These are phyloP conservation scores for Melanostoma mellinum DNA, from an alignment of 2,888 invertebrate genomes.

Conservation along the genomic window DNA sequence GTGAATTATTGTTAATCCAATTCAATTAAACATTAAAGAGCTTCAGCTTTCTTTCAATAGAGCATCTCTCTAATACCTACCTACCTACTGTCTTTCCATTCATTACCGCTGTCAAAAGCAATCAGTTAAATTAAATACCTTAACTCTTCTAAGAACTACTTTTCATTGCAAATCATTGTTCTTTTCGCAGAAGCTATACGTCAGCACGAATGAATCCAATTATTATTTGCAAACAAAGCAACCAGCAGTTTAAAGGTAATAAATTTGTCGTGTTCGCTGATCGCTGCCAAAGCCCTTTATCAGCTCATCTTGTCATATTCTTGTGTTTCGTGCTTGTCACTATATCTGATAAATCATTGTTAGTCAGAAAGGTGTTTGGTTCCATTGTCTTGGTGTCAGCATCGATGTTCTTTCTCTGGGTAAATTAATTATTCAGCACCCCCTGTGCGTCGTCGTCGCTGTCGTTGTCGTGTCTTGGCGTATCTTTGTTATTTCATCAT, in stretches of 20 bases:
- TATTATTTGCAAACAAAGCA: constrained; percentile 20
- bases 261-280: constrained; percentile 27
- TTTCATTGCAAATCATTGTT: constrained; percentile 16
- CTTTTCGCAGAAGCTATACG: too few species aligned
- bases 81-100: constrained; percentile 19
- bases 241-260: background rate
- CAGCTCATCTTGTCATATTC: constrained; percentile 4
- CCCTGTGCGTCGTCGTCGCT: background rate
- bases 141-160: background rate
- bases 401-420: constrained; percentile 1
- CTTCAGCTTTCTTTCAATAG: too few species aligned
- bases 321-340: background rate
- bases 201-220: too few species aligned
- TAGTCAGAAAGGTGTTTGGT: constrained; percentile 21
- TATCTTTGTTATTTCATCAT: background rate
- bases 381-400: constrained; percentile 31
- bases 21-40: too few species aligned
- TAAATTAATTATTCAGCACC: constrained; percentile 36
- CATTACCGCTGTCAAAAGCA: constrained; percentile 36
- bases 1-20: too few species aligned
- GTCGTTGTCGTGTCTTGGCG: too few species aligned
- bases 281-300: background rate
- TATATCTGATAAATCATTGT: constrained; percentile 33
- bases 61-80: too few species aligned
- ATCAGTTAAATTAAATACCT: constrained; percentile 40